phyloP scores from a whole-genome alignment of 2,888 invertebrate species.

The Aleiodes leptofemur region DNA sequence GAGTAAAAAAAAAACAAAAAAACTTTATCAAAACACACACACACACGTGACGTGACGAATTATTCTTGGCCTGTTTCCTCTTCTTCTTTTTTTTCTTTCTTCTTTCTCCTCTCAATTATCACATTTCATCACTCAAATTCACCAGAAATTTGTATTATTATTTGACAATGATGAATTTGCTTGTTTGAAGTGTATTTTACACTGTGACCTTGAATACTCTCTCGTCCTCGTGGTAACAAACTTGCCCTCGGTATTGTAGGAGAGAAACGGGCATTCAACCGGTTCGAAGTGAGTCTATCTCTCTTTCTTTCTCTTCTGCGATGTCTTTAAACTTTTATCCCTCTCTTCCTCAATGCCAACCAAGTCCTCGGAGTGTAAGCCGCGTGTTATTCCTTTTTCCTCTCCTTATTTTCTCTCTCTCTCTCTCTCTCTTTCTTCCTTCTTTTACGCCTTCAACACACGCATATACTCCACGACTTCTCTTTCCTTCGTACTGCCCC shows the following conservation, averaged over 20 bases:
- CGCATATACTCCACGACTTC: conserved; percentile 32
- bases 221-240: conserved; percentile 46
- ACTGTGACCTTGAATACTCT: conserved; percentile 53
- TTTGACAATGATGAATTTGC: not conserved
- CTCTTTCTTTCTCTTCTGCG: not conserved
- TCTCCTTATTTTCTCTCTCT: not conserved
- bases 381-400: conserved; percentile 22
- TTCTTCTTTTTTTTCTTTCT: not conserved
- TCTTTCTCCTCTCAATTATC: not conserved
- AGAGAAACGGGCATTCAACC: conserved; percentile 64
- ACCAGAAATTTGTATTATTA: too few relatives aligned
- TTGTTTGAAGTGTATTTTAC: not conserved
- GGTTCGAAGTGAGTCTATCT: conserved; percentile 48
- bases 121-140: not conserved
- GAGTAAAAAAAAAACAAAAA: not conserved
- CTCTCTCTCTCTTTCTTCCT: conserved; percentile 3
- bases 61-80: not conserved
- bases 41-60: not conserved
- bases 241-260: conserved; percentile 54
- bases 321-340: conserved; percentile 18
- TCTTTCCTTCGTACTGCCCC: conserved; percentile 37
- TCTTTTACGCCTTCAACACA: conserved; percentile 38
- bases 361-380: conserved; percentile 39
- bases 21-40: conserved; percentile 4
- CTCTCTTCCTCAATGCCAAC: conserved; percentile 31